Evolutionary conservation across 2,888 invertebrate species (phyloP), one percentile per base, ranked within the genome.

Genomic region (Eretmocerus hayati): DNA sequence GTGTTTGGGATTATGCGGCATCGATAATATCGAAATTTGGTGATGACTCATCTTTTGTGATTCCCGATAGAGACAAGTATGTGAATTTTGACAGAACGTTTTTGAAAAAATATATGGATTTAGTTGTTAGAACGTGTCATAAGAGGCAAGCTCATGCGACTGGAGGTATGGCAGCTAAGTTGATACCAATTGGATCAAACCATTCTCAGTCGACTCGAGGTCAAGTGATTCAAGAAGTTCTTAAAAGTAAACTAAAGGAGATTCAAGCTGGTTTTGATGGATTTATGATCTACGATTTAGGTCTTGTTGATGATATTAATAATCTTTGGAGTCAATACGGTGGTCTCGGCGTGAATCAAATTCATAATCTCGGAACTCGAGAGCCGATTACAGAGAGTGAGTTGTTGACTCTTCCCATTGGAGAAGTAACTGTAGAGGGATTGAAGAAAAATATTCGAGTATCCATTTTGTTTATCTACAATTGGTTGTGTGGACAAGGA

Each of bases 1-100:
- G 85, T 4, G 81, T 85, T 56, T 85, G 85, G 85, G 85, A 85
- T 63, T 85, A 85, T 63, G 77, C 79, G 45, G 81, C 81, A 0
- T 81, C 81, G 3, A 79, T 83, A 42, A 78, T 83, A 56, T 74
- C 76, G 21, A 83, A 81, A 65, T 81, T 82, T 68, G 81, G 81
- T 74, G 67, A 72, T 56, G 74, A 78, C 33, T 65, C 72, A 50
- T 75, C 78, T 47, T 84, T 79, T 66, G 62, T 84, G 6, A 64
- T 85, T 5, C 84, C 85, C 0, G 85, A 85, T 60, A 75, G 85
- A 49, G 81, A 78, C 63, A 83, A 81, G 62, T 81, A 81, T 58
- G 80, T 84, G 6, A 80, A 77, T 60, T 81, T 83, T 77, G 77
- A 79, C 5, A 74, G 76, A 31, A 78, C 75, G 50, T 85, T 85